Conservation (phyloP, 2,888 invertebrate species). For the Neoaliturus tenellus region DNA sequence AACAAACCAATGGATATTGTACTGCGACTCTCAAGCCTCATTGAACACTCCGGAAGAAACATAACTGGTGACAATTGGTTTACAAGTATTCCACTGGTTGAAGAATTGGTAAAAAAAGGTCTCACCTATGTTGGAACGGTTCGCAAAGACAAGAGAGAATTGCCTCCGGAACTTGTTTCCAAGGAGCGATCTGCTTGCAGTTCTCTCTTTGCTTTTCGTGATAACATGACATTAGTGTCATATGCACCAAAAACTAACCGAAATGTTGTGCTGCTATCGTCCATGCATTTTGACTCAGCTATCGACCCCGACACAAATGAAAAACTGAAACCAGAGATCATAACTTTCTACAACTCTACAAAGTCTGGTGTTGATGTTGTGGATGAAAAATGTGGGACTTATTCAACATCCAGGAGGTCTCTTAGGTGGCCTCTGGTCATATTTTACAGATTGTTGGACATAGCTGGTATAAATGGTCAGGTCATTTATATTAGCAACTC, state of each 20-base stretch:
- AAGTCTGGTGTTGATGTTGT: constrained; percentile 52
- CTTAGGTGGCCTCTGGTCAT: constrained; percentile 41
- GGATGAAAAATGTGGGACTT: constrained; percentile 38
- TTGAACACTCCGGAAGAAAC: background rate
- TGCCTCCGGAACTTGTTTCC: background rate
- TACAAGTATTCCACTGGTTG: background rate
- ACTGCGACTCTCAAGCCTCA: background rate
- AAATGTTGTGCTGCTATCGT: background rate
- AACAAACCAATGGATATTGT: constrained; percentile 18
- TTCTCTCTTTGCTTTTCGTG: constrained; percentile 11
- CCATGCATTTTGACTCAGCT: background rate
- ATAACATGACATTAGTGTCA: constrained; percentile 12
- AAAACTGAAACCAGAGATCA: constrained; percentile 45
- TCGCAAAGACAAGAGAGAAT: constrained; percentile 8
- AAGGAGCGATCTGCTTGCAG: background rate
- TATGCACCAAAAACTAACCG: constrained; percentile 6
- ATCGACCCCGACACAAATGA: background rate
- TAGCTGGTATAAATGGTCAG: constrained; percentile 49
- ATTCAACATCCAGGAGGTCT: constrained; percentile 27
- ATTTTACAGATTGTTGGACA: constrained; percentile 49
- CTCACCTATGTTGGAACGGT: constrained; percentile 41
- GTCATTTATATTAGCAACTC: constrained; percentile 15
- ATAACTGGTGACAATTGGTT: constrained; percentile 50
- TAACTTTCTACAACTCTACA: constrained; percentile 52
- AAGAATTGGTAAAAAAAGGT: background rate